Percentiles rank a stretch among this genome's conserved stretches.
Conservation (phyloP, 2,797 vertebrate genomes). For the Squalus acanthias region DNA sequence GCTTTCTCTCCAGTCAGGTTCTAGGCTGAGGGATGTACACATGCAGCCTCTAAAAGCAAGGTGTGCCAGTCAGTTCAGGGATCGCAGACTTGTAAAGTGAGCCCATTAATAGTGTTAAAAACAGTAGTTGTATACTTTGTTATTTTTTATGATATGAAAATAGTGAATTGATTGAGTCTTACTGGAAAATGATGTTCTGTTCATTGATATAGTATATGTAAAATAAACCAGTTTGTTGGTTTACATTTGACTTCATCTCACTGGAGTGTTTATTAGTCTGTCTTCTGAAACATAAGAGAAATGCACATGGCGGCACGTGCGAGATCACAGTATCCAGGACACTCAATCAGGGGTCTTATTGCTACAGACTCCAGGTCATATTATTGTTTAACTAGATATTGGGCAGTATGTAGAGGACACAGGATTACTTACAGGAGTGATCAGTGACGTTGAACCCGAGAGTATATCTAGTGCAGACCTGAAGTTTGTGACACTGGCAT, state of each 20-base stretch:
- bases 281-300: neutral
- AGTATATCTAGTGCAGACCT: neutral
- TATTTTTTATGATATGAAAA: neutral
- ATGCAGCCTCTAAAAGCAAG: neutral
- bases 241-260: neutral
- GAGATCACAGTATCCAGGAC: neutral
- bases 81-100: neutral
- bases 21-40: neutral
- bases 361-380: neutral
- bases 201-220: too few species aligned
- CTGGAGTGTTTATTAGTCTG: too few species aligned
- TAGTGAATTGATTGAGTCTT: neutral
- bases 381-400: neutral
- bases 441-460: neutral
- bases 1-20: neutral
- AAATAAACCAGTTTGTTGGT: neutral
- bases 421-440: neutral
- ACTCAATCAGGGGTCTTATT: neutral
- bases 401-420: neutral
- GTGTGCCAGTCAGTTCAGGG: neutral
- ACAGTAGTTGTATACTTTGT: neutral
- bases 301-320: neutral
- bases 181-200: too few species aligned
- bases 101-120: neutral
- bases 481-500: neutral